Evolutionary conservation across 2,113 vertebrate species (phyloP), one percentile per base, ranked within the genome.

Genomic region (Barbus barbus): DNA sequence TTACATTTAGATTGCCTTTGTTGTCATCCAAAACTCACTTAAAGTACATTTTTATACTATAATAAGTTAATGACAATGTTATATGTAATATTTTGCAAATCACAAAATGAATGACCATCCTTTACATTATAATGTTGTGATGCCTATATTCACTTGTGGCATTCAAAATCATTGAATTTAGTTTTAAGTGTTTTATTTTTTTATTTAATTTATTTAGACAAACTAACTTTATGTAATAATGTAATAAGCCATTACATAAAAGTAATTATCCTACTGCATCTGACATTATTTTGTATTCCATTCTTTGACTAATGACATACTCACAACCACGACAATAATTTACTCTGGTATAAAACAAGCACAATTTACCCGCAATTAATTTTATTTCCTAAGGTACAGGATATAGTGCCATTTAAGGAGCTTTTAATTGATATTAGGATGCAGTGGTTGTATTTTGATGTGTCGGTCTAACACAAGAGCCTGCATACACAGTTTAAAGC

Each of bases 401-500:
- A 28, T 28, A 56, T 6, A n/a, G 3, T n/a, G 28, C 22, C 48
- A 76, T 11, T n/a, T 38, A 36, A 38, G 33, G 33, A 24, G 11
- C 20, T 38, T 58, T 73, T 26, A 73, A 41, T 9, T 71, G 36
- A 71, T 38, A 5, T n/a, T 71, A 20, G 18, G 20, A 41, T 6
- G 20, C 18, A 6, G 18, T 1, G 22, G 28, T 76, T 76, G 1
- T 8, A 53, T 48, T 76, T 22, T 31, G 26, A 9, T 26, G 26
- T 46, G 46, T 60, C 60, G 24, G 13, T 60, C 46, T 51, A 63
- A 72, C 77, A 74, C 44, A 63, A 24, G 46, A 61, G 51, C 71
- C 67, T 53, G 14, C 58, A 69, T 22, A 36, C 75, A 36, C 65
- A 80, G 24, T 86, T 22, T 83, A 16, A 86, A 74, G 24, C 46